Percentiles rank a stretch among this genome's conserved stretches.
Conservation (phyloP, 1,140 invertebrate genomes). For the Aphis gossypii region DNA sequence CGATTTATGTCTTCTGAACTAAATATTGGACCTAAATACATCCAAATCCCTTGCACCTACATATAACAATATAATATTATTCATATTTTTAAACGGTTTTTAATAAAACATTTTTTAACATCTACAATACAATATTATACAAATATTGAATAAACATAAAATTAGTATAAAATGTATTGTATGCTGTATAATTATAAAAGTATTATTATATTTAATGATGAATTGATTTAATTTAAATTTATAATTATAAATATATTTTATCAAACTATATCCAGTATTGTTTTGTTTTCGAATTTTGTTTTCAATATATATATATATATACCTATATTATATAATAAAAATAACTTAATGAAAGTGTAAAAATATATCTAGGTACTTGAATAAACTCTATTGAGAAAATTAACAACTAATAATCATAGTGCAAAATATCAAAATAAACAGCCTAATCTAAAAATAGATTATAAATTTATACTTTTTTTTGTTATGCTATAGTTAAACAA, state of each 20-base stretch:
- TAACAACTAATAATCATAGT: neutral
- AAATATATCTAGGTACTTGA: neutral
- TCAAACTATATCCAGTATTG: neutral
- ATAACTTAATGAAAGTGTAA: neutral
- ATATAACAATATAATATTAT: slow-evolving; percentile 30
- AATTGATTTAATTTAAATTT: neutral
- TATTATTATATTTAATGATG: neutral
- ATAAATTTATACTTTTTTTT: neutral
- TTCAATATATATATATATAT: no score
- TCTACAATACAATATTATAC: no score
- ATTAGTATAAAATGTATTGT: no score
- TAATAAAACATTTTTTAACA: no score
- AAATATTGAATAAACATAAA: neutral
- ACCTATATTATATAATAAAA: no score
- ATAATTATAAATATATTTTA: neutral
- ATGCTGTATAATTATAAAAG: neutral
- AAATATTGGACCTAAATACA: slow-evolving; percentile 97
- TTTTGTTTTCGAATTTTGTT: no score
- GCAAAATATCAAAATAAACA: no score
- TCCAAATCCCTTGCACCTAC: slow-evolving; percentile 77
- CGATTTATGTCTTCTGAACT: slow-evolving; percentile 96
- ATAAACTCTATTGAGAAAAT: no score
- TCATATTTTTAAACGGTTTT: neutral
- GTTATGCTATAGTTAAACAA: neutral
- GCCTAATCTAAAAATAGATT: neutral